Evolutionary conservation across 2,113 vertebrate species (phyloP).

Genomic region (Indicator indicator): DNA sequence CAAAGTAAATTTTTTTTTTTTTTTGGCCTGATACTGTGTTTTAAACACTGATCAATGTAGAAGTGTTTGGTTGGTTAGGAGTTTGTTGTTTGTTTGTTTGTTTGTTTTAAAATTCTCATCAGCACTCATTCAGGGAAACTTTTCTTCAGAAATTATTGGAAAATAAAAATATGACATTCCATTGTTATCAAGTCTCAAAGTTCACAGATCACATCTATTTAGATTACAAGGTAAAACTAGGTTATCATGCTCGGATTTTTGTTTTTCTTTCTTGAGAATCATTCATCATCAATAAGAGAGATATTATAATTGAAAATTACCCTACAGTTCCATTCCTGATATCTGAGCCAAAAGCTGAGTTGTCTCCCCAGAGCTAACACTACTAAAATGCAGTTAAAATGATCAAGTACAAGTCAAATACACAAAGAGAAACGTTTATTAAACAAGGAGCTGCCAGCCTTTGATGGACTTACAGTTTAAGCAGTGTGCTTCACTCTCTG

Average conservation of each 20-base stretch:
- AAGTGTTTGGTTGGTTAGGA: neutral
- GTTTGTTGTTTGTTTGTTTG: too few species aligned
- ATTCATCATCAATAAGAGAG: constrained; percentile 55
- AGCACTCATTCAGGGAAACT: neutral
- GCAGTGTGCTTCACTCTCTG: neutral
- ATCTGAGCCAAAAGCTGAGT: constrained; percentile 39
- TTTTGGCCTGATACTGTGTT: neutral
- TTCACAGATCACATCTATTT: constrained; percentile 30
- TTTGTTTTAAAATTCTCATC: neutral
- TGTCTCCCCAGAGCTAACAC: constrained; percentile 33
- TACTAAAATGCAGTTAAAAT: constrained; percentile 33
- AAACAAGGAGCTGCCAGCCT: constrained; percentile 18
- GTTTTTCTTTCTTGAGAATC: constrained; percentile 48
- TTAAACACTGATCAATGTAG: neutral
- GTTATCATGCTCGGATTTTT: constrained; percentile 38
- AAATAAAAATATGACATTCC: constrained; percentile 42
- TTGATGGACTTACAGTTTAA: constrained; percentile 27
- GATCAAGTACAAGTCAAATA: constrained; percentile 43
- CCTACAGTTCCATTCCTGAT: constrained; percentile 8
- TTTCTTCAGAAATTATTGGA: neutral
- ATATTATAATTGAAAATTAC: constrained; percentile 45
- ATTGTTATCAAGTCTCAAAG: constrained; percentile 20
- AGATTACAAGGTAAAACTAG: constrained; percentile 58
- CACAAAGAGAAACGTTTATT: constrained; percentile 49
- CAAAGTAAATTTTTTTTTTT: neutral